A percentile compares a stretch with the other conserved stretches of the same genome.
Evolutionary conservation across 2,113 vertebrate species (phyloP).

Genomic region (Elephas maximus): DNA sequence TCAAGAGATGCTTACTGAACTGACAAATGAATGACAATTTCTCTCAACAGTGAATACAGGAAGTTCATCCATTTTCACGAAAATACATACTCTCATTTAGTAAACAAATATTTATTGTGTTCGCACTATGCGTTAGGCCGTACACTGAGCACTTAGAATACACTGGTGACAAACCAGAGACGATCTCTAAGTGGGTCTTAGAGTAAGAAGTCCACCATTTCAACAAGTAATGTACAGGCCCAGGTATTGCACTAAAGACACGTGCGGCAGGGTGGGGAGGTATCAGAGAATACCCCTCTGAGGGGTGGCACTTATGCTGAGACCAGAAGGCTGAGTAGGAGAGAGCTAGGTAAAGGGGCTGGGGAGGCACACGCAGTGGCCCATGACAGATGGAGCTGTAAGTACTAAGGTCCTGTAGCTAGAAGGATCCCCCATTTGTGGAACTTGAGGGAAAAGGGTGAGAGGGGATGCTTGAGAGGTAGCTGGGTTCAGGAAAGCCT

Average conservation of each 20-base stretch:
- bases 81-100: background rate
- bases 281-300: background rate
- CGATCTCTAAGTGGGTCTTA: background rate
- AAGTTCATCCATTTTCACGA: background rate
- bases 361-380: rapidly evolving
- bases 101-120: background rate
- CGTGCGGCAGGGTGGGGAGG: background rate
- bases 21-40: slow-evolving; percentile 39
- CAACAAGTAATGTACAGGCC: background rate
- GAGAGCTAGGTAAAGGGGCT: background rate
- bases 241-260: background rate
- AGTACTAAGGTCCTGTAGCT: background rate
- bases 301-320: background rate
- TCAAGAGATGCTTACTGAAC: background rate
- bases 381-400: background rate
- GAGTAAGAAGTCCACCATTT: background rate
- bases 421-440: background rate
- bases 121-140: background rate
- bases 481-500: background rate
- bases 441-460: background rate
- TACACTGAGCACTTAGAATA: background rate
- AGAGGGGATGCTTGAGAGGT: background rate
- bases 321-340: background rate
- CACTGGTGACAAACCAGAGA: background rate
- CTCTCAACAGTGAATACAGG: slow-evolving; percentile 48